Conservation (phyloP, 2,113 vertebrate species). For the Aphyosemion australe region DNA sequence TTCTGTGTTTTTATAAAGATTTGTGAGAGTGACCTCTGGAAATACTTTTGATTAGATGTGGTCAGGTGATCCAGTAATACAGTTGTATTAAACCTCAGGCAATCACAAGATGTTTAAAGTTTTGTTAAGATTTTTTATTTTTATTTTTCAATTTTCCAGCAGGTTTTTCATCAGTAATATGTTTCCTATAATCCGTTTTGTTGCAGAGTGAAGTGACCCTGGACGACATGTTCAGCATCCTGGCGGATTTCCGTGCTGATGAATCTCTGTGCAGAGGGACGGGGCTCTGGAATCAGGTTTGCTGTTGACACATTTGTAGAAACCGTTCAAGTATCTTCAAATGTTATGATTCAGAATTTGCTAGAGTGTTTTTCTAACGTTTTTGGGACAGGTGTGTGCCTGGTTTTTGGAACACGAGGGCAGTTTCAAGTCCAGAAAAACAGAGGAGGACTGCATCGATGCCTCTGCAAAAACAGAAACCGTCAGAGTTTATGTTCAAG, state of each 20-base stretch:
- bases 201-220: constrained; percentile 83
- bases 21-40: too few relatives aligned
- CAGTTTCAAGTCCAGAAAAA: constrained; percentile 68
- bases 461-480: constrained; percentile 34
- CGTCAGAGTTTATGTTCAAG: constrained; percentile 52
- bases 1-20: too few relatives aligned
- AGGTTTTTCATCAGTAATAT: too few relatives aligned
- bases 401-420: constrained; percentile 85
- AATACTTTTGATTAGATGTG: too few relatives aligned
- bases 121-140: too few relatives aligned
- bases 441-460: constrained; percentile 6
- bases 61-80: too few relatives aligned
- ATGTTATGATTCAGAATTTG: not conserved
- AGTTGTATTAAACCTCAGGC: too few relatives aligned
- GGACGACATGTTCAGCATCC: constrained; percentile 85
- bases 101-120: too few relatives aligned
- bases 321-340: not conserved
- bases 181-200: not conserved
- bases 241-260: constrained; percentile 84
- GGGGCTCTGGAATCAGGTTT: constrained; percentile 87
- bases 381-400: not conserved
- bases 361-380: not conserved
- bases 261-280: constrained; percentile 89
- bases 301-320: not conserved
- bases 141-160: too few relatives aligned